Conservation (phyloP, 2,113 vertebrate species). For the Bothrops jararaca region DNA sequence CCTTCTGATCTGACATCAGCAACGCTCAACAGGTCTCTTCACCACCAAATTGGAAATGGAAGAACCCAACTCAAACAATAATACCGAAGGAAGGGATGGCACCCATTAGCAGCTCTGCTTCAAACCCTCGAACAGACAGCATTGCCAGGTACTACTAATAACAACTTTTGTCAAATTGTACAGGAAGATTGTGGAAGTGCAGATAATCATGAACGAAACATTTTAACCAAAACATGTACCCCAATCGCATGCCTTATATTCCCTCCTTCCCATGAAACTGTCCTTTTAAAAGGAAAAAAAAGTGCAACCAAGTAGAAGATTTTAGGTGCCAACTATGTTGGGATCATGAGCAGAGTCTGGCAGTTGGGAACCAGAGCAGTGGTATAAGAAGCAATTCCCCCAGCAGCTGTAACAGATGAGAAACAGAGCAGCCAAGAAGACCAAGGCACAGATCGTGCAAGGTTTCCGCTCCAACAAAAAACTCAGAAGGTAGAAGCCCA, state of each 20-base stretch:
- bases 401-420: conserved; percentile 99
- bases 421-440: conserved; percentile 94
- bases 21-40: conserved; percentile 8
- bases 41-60: conserved; percentile 18
- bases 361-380: conserved; percentile 90
- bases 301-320: conserved; percentile 50
- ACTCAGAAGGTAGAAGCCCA: conserved; percentile 99
- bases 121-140: conserved; percentile 66
- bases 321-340: conserved; percentile 90
- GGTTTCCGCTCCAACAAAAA: conserved; percentile 98
- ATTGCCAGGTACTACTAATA: conserved; percentile 76
- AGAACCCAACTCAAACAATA: conserved; percentile 50
- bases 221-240: conserved; percentile 62
- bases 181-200: conserved; percentile 65
- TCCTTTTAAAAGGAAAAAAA: conserved; percentile 64
- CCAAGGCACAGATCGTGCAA: conserved; percentile 99
- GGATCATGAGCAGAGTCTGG: conserved; percentile 90
- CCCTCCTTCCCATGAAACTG: conserved; percentile 63
- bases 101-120: conserved; percentile 56
- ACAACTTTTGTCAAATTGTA: conserved; percentile 64
- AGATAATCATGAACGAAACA: conserved; percentile 60
- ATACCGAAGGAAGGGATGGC: conserved; percentile 46
- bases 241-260: conserved; percentile 64
- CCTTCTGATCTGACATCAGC: conserved; percentile 10
- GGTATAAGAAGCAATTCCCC: conserved; percentile 99